phyloP scores from a whole-genome alignment of 2,888 invertebrate genomes.

The Eupithecia inturbata region DNA sequence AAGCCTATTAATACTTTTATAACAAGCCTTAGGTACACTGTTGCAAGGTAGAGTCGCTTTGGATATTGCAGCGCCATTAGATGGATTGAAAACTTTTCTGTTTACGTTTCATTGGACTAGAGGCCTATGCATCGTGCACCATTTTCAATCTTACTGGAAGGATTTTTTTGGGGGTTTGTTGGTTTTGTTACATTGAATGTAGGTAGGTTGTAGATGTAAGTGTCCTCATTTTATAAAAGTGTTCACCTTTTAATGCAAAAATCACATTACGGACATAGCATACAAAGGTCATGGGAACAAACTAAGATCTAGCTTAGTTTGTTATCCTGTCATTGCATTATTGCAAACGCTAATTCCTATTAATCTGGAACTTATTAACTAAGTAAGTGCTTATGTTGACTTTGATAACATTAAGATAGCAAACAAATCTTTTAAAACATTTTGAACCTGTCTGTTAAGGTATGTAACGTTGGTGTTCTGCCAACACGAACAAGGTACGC shows the following conservation, averaged over 20 bases:
- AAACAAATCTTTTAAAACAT: too few relatives aligned
- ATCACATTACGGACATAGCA: neutral
- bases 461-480: too few relatives aligned
- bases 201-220: neutral
- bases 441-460: too few relatives aligned
- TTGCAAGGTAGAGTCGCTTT: constrained; percentile 20
- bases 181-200: neutral
- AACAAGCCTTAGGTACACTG: constrained; percentile 46
- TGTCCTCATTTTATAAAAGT: neutral
- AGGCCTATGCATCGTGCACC: neutral
- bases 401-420: too few relatives aligned
- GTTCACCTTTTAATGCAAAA: neutral
- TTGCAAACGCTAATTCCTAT: too few relatives aligned
- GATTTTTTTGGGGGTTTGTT: neutral
- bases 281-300: neutral
- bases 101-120: constrained; percentile 15
- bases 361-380: too few relatives aligned
- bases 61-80: constrained; percentile 25
- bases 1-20: constrained; percentile 63
- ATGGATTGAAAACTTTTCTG: constrained; percentile 25
- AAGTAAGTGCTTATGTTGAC: too few relatives aligned
- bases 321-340: too few relatives aligned
- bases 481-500: too few relatives aligned
- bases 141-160: neutral
- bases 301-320: too few relatives aligned